Conservation (phyloP, 92 coral and sea anemone species). For the Anthopleura xanthogrammica region DNA sequence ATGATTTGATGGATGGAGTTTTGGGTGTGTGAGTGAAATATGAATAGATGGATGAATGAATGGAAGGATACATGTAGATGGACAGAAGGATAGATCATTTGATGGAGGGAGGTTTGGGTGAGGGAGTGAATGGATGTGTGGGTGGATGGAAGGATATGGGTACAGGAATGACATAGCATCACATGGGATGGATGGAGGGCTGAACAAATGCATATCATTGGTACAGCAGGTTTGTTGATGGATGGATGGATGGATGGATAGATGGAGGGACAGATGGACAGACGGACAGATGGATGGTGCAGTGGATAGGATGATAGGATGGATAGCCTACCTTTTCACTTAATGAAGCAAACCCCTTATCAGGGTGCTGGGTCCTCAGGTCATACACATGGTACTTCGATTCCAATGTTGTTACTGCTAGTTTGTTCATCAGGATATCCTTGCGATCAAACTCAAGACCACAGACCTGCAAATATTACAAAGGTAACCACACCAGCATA, state of each 20-base stretch:
- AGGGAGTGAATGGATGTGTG: neutral
- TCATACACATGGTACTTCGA: constrained; percentile 96
- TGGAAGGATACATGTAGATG: neutral
- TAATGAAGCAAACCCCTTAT: constrained; percentile 91
- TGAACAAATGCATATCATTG: neutral
- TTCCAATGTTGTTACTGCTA: constrained; percentile 91
- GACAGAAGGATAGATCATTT: neutral
- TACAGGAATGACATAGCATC: too few relatives aligned
- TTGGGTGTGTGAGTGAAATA: neutral
- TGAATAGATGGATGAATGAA: neutral
- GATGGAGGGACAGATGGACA: neutral
- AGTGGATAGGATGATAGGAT: too few relatives aligned
- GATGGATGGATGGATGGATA: too few relatives aligned
- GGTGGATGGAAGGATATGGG: neutral
- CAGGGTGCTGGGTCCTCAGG: constrained; percentile 90
- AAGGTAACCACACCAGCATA: too few relatives aligned
- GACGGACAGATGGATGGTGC: too few relatives aligned
- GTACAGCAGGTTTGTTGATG: neutral
- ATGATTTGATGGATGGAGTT: neutral
- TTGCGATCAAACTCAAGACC: constrained; percentile 96
- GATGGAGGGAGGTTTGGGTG: neutral
- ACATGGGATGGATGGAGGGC: neutral
- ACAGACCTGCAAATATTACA: constrained; percentile 69
- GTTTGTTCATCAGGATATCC: constrained; percentile 91
- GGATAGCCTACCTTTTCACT: constrained; percentile 70